These are phyloP conservation scores for Brachionus calyciflorus DNA, from an alignment of 1,140 invertebrate genomes.

Conservation along the genomic window DNA sequence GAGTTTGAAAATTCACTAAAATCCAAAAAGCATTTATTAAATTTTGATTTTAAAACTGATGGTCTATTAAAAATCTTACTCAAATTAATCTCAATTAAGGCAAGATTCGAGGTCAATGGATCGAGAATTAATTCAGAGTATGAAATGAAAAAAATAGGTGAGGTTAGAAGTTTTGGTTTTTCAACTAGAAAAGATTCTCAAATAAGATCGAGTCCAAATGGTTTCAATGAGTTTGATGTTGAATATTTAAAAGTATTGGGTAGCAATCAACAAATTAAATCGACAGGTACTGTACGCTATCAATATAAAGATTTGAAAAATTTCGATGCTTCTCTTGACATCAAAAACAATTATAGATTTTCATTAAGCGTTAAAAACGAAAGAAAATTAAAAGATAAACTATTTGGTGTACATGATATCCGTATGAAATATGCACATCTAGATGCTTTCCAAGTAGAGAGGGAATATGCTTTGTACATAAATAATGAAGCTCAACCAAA, in stretches of 20 bases:
- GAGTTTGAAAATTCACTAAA: neutral
- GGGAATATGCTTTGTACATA: conserved; percentile 8
- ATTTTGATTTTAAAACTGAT: conserved; percentile 25
- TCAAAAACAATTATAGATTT: conserved; percentile 13
- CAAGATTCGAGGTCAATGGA: neutral
- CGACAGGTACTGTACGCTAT: neutral
- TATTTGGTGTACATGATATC: conserved; percentile 20
- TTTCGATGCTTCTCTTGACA: conserved; percentile 3
- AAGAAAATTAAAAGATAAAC: neutral
- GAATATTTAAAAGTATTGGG: conserved; percentile 16
- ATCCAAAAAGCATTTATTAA: neutral
- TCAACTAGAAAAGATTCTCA: neutral
- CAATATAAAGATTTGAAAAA: conserved; percentile 15
- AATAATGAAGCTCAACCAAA: conserved; percentile 23
- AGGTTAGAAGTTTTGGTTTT: conserved; percentile 3
- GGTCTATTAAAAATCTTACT: conserved; percentile 14
- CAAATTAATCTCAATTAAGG: neutral
- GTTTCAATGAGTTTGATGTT: conserved; percentile 39
- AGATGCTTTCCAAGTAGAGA: neutral
- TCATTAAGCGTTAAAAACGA: neutral
- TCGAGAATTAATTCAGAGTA: neutral
- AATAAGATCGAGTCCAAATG: neutral
- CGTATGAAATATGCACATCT: conserved; percentile 16
- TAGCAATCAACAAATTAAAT: neutral
- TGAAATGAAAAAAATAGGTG: conserved; percentile 42